phyloP scores from a whole-genome alignment of 2,113 vertebrate species.

The Oceanodroma tethys region DNA sequence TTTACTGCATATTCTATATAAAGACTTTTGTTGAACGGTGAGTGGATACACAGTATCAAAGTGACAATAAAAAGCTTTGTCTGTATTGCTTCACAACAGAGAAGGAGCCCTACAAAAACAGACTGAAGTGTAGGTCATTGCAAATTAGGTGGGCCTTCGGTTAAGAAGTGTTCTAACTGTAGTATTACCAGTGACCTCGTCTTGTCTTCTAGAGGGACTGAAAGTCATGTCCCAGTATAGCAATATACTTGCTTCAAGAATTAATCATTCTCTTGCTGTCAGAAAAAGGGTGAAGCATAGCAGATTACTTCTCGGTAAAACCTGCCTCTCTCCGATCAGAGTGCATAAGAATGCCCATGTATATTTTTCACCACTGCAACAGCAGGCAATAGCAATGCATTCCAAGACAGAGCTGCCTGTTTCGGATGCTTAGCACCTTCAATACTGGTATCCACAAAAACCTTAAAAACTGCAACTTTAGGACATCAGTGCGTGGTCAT shows the following conservation, averaged over 20 bases:
- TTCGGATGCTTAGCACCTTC: neutral
- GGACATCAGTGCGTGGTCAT: neutral
- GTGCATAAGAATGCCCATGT: neutral
- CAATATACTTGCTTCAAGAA: neutral
- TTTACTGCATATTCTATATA: constrained; percentile 12
- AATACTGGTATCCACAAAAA: neutral
- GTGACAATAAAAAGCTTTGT: neutral
- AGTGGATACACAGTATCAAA: constrained; percentile 4
- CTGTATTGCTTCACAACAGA: neutral
- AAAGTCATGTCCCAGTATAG: neutral
- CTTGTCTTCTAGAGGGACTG: neutral
- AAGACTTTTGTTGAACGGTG: neutral
- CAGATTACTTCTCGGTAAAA: neutral
- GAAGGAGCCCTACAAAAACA: neutral
- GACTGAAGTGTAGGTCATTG: neutral
- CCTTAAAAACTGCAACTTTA: neutral
- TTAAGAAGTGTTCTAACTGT: neutral
- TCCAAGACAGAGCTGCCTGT: neutral
- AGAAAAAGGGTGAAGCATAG: neutral
- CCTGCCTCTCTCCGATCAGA: neutral
- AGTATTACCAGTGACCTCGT: neutral
- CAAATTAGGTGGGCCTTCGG: neutral
- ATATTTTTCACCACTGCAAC: neutral
- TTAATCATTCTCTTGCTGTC: neutral
- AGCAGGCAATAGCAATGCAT: neutral